Base-by-base conservation (phyloP, 2,113 vertebrate species). In the Gymnogyps californianus region DNA sequence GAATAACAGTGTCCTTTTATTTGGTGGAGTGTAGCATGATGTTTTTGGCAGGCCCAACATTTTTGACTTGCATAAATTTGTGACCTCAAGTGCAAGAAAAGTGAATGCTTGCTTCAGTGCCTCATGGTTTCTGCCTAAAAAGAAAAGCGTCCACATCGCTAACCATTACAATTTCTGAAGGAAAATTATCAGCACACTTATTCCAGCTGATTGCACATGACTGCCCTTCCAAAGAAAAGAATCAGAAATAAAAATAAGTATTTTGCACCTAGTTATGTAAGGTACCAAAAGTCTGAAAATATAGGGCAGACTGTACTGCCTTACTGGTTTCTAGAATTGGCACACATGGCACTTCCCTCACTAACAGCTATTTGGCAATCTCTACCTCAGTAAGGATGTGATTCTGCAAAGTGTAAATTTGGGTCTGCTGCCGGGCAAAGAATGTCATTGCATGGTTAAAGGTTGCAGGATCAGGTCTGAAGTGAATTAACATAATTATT, bases 1-100 rank as follows among this genome's bases (percentile, higher is more conserved):
- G 98, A 98, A 98, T 98, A 98, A 98, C 97, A 98, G 98, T 97
- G 97, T 98, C 95, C 98, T 98, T 98, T 98, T 98, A 98, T 98
- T 98, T 98, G 95, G 97, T 98, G 89, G 97, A 98, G 95, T 97
- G 97, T 89, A 96, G 97, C 77, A 74, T 98, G 98, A 97, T 98
- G 95, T 98, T 98, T 98, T 98, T 98, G 98, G 98, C 98, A 97
- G 90, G 84, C 58, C 90, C 66, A 83, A 71, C 94, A 85, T 98
- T 98, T 98, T 98, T 97, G 97, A 98, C 97, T 98, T 97, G 98
- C 98, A 98, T 98, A 98, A 98, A 96, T 98, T 96, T 98, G 97
- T 98, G 98, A 98, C 97, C 97, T 98, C 94, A 95, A 98, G 96
- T 96, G 92, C 97, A 97, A 97, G 93, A 96, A 94, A 98, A 98